Evolutionary conservation across 2,797 vertebrate species (phyloP), one percentile per base, ranked within the genome.

Genomic region (Kryptolebias ocellatus): DNA sequence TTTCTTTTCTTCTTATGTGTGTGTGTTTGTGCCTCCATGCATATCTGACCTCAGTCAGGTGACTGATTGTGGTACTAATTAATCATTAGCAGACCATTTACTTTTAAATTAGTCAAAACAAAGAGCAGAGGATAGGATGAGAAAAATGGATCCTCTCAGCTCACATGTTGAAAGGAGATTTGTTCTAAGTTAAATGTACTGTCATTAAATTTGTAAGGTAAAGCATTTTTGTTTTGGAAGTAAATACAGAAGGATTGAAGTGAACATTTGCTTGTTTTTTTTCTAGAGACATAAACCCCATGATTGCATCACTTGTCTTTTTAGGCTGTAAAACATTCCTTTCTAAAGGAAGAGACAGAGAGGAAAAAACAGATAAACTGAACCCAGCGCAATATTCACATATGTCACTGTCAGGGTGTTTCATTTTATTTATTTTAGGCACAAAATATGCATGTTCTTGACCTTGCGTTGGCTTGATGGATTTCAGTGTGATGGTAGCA

Each of bases 31-130:
- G 46, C 17, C 5, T 70, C 18, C 11, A 47, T 67, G 47, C 18
- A 6, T 34, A 5, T 54, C 16, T 31, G 53, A 72, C 39, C 54
- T 79, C 53, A 47, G 64, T 79, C 39, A 61, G 18, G 27, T 78
- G 62, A 72, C 44, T 59, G 61, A 15, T 1, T 0, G 24, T 61
- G 20, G 11, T 14, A 11, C 44, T 51, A 15, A 58, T 60, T 53
- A 60, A 64, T 59, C 20, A 70, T 72, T 20, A 66, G 37, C 37
- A 45, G 17, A 29, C 2, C 1, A 24, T 69, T 53, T 46, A 16
- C 17, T 54, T 49, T 60, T 8, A 42, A 0, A 24, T 50, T 12
- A 45, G 54, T 56, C 65, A 57, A 37, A 16, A 61, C 2, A 57
- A n/a, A 44, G 2, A 12, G 18, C 16, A 1, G 15, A 42, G 15